Evolutionary conservation across 2,113 vertebrate species (phyloP), one percentile per base, ranked within the genome.

Genomic region (Peromyscus polionotus): DNA sequence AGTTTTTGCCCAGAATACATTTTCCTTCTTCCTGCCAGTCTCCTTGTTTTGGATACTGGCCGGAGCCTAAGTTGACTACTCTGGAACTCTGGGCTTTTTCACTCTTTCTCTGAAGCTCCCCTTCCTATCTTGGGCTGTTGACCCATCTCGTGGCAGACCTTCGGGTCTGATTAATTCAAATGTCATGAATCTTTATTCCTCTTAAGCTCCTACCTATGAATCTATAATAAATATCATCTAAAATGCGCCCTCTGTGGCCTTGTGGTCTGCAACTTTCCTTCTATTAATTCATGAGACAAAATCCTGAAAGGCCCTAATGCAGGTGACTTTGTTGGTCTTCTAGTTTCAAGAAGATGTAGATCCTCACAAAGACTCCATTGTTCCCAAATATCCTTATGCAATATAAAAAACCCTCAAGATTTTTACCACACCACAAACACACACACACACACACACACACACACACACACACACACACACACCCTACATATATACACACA

Each of bases 371-470:
- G 24, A 65, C 22, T 57, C 57, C 42, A 0, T 19, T 48, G 17
- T 31, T 48, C 28, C 4, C 17, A 86, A 63, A 48, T 20, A 86
- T 17, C 20, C 28, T 48, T 3, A 19, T 20, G 42, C 5, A 65
- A n/a, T 20, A 13, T 31, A 22, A 20, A 97, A 98, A 90, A 97
- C 51, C 91, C 96, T 79, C 90, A 96, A 98, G 84, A 80, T 81
- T 91, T 97, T 92, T 84, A 97, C 63, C 31, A 95, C 54, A 57
- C 10, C 10, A n/a, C 8, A 36, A 48, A 17, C 6, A 17, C 11
- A 17, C 5, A 51, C 45, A 95, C 42, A 54, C 10, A 67, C 13
- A 80, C 3, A 36, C 77, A 54, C 31, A 20, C 31, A n/a, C 36
- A 20, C 70, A 33, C 8, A 36, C 14, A 17, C 6, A 67, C 13